A percentile compares a stretch with the other conserved stretches of the same genome.
Evolutionary conservation across 2,888 invertebrate species (phyloP).

Genomic region (Tuberolachnus salignus): DNA sequence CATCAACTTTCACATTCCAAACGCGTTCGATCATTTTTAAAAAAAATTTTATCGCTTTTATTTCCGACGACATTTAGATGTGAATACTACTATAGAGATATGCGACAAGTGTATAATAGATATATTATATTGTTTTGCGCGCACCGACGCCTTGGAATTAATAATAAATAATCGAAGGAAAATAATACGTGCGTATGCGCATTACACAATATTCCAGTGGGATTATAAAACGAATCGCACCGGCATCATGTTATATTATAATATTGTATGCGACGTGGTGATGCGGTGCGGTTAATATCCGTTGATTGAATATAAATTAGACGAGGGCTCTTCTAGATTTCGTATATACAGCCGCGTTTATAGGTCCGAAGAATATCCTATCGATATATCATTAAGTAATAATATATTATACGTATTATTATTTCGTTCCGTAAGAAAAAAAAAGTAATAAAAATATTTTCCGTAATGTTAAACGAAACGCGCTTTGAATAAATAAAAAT

Average conservation of each 20-base stretch:
- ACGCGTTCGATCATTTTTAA: background rate
- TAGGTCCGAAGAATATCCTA: background rate
- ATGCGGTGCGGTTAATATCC: background rate
- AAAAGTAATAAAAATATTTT: background rate
- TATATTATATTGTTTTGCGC: too few species aligned
- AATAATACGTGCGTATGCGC: background rate
- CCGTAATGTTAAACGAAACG: slow-evolving; percentile 5
- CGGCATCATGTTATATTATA: too few species aligned
- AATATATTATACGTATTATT: background rate
- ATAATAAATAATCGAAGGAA: background rate
- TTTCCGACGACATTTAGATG: slow-evolving; percentile 10
- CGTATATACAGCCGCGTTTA: background rate
- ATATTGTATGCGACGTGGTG: too few species aligned
- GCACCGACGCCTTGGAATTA: too few species aligned
- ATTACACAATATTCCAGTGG: too few species aligned
- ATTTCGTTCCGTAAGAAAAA: slow-evolving; percentile 18
- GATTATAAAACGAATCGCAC: too few species aligned
- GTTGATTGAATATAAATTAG: slow-evolving; percentile 24
- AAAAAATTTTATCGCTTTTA: background rate
- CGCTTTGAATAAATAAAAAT: slow-evolving; percentile 42
- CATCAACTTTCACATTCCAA: slow-evolving; percentile 43
- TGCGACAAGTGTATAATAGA: too few species aligned
- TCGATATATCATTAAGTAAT: slow-evolving; percentile 22
- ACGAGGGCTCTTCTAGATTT: background rate
- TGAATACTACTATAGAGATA: too few species aligned